Conservation (phyloP, 1,140 invertebrate species). For the Propsilocerus akamusi region DNA sequence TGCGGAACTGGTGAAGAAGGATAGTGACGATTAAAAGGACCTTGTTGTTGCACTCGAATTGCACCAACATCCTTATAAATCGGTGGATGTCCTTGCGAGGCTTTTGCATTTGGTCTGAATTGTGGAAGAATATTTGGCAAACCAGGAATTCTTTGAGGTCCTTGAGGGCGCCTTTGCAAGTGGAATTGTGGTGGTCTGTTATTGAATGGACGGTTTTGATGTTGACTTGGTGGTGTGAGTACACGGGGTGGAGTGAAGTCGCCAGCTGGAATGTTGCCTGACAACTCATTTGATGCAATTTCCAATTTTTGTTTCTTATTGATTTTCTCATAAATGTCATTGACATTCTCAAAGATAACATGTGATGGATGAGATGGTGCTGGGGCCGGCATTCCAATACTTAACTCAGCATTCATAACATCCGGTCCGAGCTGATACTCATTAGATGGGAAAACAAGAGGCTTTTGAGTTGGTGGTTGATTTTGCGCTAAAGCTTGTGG, state of each 20-base stretch:
- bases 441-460: background rate
- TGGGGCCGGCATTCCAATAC: background rate
- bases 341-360: constrained; percentile 8
- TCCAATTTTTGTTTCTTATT: constrained; percentile 9
- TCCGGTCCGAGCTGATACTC: constrained; percentile 9
- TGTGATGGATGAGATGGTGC: background rate
- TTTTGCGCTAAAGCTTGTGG: constrained; percentile 12
- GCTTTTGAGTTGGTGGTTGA: constrained; percentile 12
- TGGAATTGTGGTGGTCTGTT: constrained; percentile 16
- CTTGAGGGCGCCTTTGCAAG: constrained; percentile 11
- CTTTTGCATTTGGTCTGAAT: constrained; percentile 44
- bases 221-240: constrained; percentile 10
- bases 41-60: constrained; percentile 22
- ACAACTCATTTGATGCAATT: constrained; percentile 5
- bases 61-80: constrained; percentile 20
- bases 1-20: background rate
- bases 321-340: constrained; percentile 16
- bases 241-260: background rate
- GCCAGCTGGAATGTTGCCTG: too few species aligned
- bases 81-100: constrained; percentile 29
- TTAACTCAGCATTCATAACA: background rate
- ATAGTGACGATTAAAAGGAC: background rate
- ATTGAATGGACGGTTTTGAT: constrained; percentile 12
- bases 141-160: constrained; percentile 5
- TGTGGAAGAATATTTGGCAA: constrained; percentile 51